phyloP scores from a whole-genome alignment of 2,113 vertebrate genomes.

The Muntiacus reevesi region DNA sequence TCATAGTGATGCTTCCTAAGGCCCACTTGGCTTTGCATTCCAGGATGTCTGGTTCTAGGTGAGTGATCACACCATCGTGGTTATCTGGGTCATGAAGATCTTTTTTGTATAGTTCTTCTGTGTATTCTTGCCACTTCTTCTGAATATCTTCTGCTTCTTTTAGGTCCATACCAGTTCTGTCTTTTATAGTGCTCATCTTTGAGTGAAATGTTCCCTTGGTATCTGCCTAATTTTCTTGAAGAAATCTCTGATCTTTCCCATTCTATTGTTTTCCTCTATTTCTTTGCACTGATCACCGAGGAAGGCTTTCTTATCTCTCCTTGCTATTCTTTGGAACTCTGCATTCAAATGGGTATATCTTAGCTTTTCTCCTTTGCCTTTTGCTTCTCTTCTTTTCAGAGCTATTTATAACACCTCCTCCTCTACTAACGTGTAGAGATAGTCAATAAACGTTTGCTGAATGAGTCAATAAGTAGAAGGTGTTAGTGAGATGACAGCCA shows the following conservation, averaged over 20 bases:
- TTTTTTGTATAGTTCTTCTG: background rate
- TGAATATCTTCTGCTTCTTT: background rate
- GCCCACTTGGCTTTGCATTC: background rate
- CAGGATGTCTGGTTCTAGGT: background rate
- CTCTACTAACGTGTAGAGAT: background rate
- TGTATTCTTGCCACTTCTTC: background rate
- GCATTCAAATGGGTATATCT: background rate
- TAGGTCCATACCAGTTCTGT: background rate
- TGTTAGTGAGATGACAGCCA: background rate
- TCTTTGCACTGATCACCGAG: background rate
- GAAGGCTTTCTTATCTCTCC: background rate
- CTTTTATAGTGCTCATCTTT: background rate
- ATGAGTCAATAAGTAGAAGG: conserved; percentile 37
- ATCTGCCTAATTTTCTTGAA: background rate
- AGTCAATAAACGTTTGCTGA: conserved; percentile 20
- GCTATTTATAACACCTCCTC: background rate
- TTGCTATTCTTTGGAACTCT: background rate
- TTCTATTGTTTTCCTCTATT: background rate
- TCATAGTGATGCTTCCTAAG: background rate
- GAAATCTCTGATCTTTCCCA: background rate
- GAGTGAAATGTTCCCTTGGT: background rate
- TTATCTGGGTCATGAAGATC: background rate
- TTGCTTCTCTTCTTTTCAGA: background rate
- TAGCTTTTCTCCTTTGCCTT: background rate
- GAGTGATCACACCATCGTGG: background rate